Base-by-base conservation (phyloP, 2,888 invertebrate genomes). In the Marronus borbonicus region DNA sequence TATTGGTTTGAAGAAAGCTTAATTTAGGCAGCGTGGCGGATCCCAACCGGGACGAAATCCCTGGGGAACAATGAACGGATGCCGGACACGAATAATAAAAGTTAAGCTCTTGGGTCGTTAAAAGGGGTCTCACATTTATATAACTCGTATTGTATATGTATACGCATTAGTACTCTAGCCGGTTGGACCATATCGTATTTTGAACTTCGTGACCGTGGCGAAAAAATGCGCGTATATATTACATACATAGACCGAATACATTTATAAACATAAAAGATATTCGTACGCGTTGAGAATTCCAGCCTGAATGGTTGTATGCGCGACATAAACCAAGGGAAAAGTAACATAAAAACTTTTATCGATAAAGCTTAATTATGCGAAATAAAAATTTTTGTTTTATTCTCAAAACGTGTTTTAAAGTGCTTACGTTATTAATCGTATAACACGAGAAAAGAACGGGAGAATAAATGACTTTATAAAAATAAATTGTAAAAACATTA, bases 111-210 rank as follows among this genome's bases (percentile, higher is more conserved):
- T 17, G 49, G 55, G 58, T 55, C 70, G 70, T 70, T 70, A 70
- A 70, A 70, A 70, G 70, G 70, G 70, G 55, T 70, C 70, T 36
- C 70, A 36, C 70, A 70, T 70, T 70, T 55, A 70, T 70, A 70
- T 55, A 70, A 60, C 60, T n/a, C 20, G 20, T 20, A 52, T 52
- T 52, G 28, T 60, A 60, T 12, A 60, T 20, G 28, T 60, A 60
- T 60, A 60, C 60, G 60, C 60, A 60, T 60, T 60, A 60, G 28
- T 60, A 60, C 60, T 60, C 28, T 24, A 28, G 20, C 60, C 28
- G 60, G 60, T 60, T 12, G 12, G 10, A 5, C 52, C 52, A 14
- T 52, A 60, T 60, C 60, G 60, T 60, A 60, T 60, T 60, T 60
- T 24, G 52, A 52, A 52, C 52, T n/a, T 52, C 52, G 52, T 17